phyloP scores from a whole-genome alignment of 2,797 vertebrate species.

The Dromococcyx pavoninus region DNA sequence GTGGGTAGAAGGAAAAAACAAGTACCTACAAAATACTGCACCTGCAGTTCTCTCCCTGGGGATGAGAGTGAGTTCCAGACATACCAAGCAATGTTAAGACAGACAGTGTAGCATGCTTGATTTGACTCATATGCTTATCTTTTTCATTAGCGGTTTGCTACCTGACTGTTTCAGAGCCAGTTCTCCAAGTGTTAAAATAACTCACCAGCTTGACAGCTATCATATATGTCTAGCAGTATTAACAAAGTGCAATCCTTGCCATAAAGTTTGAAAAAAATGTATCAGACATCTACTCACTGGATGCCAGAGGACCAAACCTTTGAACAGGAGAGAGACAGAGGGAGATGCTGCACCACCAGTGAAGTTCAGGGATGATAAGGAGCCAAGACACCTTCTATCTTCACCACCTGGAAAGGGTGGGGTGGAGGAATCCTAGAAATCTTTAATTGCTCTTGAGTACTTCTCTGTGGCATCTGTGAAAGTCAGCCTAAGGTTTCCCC shows the following conservation, averaged over 20 bases:
- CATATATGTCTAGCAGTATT: conserved; percentile 64
- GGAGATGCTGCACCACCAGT: background rate
- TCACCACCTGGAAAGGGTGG: background rate
- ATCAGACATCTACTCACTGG: conserved; percentile 51
- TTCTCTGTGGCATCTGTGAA: background rate
- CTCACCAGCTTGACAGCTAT: conserved; percentile 62
- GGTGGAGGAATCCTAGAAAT: background rate
- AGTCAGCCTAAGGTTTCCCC: background rate
- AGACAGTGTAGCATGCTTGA: background rate
- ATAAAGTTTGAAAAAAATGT: conserved; percentile 46
- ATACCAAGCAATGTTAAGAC: background rate
- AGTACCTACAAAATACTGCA: background rate
- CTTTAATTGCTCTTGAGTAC: background rate
- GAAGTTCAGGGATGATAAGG: conserved; percentile 1
- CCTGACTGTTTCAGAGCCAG: conserved; percentile 62
- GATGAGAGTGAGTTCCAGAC: background rate
- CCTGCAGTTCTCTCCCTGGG: background rate
- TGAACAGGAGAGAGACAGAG: conserved; percentile 54
- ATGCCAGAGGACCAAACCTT: conserved; percentile 62
- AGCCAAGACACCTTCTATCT: background rate
- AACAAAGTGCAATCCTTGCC: conserved; percentile 55
- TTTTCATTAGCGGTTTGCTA: conserved; percentile 60
- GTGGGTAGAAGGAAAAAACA: background rate
- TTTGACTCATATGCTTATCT: conserved; percentile 45
- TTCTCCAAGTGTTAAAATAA: conserved; percentile 63